Evolutionary conservation across 2,888 invertebrate species (phyloP), one percentile per base, ranked within the genome.

Genomic region (Andrena minutula): DNA sequence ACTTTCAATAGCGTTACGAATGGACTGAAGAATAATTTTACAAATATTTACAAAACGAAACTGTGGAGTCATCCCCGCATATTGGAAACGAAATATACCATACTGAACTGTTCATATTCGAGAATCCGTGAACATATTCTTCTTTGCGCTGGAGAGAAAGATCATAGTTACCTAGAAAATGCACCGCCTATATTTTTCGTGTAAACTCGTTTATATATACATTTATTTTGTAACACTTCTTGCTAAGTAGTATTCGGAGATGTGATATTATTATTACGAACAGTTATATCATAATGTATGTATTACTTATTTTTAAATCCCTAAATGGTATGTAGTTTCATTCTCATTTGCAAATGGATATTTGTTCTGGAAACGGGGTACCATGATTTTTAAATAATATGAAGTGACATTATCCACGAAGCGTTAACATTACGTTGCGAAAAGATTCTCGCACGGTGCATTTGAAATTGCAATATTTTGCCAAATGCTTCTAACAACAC

Each of bases 161-260:
- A 79, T 85, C 28, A 82, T 72, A 79, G 68, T 76, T 65, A 79
- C 86, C 86, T 73, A 84, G 79, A 75, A 89, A 89, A 91, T 91
- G 90, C 92, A 93, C 91, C 92, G 90, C 86, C 89, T 92, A 91
- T 89, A 90, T 87, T 88, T 86, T 87, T 90, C 79, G 70, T 86
- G 82, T 81, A 88, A 89, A 88, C 88, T 90, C 80, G 83, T 90
- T 92, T 91, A 89, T 63, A 80, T 89, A 90, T 84, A 88, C 88
- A 89, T 90, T 92, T 89, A 90, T 89, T 91, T 92, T 92, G 84
- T 88, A 89, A 92, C 90, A 90, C 85, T 90, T 86, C 87, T 87
- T 87, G 88, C 90, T 91, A 89, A 88, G 73, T 83, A 83, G 83
- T 82, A 83, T 83, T 83, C 56, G 65, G 77, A 82, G 63, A 82